Evolutionary conservation across 2,888 invertebrate genomes (phyloP), one percentile per base, ranked within the genome.

Genomic region (Auanema freiburgensis): DNA sequence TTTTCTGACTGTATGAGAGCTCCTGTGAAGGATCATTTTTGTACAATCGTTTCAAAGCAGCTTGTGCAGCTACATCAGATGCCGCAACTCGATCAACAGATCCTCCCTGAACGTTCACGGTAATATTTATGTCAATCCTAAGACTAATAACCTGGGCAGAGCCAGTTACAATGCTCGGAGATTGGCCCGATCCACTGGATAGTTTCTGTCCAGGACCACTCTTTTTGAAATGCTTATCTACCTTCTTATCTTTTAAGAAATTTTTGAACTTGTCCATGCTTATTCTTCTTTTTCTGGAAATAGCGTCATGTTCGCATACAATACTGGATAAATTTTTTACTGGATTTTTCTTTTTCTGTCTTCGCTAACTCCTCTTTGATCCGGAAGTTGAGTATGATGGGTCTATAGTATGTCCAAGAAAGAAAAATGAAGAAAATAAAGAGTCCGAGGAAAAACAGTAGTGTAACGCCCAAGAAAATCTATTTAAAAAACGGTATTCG

Each of bases 261-360:
- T 72, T 72, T 61, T 78, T 77, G 56, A 80, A 66, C 23, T 60
- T 70, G 41, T 78, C 74, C 79, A 76, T 77, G 14, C 16, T 57
- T 62, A 40, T 59, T 71, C 65, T 57, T 74, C 60, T 66, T 69
- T 66, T 42, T 63, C 65, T 65, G 57, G n/a, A 57, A 60, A 52
- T 57, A 18, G 8, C n/a, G 33, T 6, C 8, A n/a, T n/a, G n/a
- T n/a, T n/a, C n/a, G n/a, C n/a, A 25, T n/a, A 14, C 12, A 40
- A 24, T 24, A 40, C 24, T 40, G 33, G n/a, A n/a, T n/a, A n/a
- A n/a, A n/a, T n/a, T 52, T 52, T 14, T 4, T 18, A 54, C 24
- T 54, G n/a, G 25, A 18, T 54, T 54, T 5, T 11, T 57, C 52
- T 41, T 56, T 21, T 1, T 40, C 33, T 54, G 55, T 57, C 52